Evolutionary conservation across 2,888 invertebrate genomes (phyloP).

Genomic region (Argynnis bischoffii): DNA sequence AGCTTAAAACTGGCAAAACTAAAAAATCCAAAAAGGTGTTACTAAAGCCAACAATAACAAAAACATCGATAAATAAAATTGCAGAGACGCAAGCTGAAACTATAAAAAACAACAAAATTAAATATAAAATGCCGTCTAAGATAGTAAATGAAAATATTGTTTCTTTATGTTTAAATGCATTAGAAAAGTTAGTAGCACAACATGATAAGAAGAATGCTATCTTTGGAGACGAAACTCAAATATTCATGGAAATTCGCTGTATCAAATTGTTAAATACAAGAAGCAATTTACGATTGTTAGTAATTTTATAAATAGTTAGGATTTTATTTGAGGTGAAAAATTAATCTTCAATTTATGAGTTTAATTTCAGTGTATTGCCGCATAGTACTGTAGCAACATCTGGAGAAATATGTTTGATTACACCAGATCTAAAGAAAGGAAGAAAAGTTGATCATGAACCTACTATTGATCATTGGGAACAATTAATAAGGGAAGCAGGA

Average conservation of each 20-base stretch:
- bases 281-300: conserved; percentile 85
- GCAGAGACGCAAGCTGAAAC: conserved; percentile 14
- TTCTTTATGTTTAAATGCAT: conserved; percentile 56
- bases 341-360: background rate
- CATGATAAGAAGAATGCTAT: conserved; percentile 71
- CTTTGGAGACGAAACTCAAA: conserved; percentile 80
- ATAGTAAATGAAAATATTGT: conserved; percentile 58
- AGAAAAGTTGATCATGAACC: conserved; percentile 87
- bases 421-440: conserved; percentile 88
- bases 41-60: background rate
- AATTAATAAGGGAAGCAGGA: conserved; percentile 83
- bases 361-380: conserved; percentile 65
- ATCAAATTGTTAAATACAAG: conserved; percentile 85
- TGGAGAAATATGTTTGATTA: conserved; percentile 89
- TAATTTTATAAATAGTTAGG: conserved; percentile 41
- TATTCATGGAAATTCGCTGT: conserved; percentile 83
- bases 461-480: conserved; percentile 88
- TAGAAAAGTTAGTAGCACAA: conserved; percentile 55
- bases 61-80: conserved; percentile 2
- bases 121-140: conserved; percentile 65
- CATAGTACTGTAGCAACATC: conserved; percentile 84
- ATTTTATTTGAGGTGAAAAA: background rate
- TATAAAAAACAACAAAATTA: conserved; percentile 48
- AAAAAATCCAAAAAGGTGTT: conserved; percentile 16
- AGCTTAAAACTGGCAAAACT: conserved; percentile 31